A percentile compares a stretch with the other conserved stretches of the same genome.
These are phyloP conservation scores for Aspidiotus rigidus DNA, from an alignment of 2,888 invertebrate genomes.

Conservation along the genomic window DNA sequence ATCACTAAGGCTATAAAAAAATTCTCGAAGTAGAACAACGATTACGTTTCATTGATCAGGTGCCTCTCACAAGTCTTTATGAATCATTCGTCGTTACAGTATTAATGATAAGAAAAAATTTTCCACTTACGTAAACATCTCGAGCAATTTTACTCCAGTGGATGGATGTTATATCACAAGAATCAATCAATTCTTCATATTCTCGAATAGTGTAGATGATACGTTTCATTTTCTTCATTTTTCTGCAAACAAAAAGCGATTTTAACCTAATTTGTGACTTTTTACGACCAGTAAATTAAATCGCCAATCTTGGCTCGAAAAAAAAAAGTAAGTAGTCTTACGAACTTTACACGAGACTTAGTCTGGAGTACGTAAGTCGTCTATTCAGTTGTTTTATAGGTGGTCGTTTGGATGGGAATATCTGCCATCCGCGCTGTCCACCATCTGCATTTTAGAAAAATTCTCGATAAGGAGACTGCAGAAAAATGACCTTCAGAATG, in stretches of 20 bases:
- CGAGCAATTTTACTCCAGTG: slow-evolving; percentile 84
- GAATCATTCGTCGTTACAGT: not conserved
- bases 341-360: too few species aligned
- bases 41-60: too few species aligned
- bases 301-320: too few species aligned
- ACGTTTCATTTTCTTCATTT: slow-evolving; percentile 42
- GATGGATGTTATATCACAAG: slow-evolving; percentile 83
- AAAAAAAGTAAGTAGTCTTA: too few species aligned
- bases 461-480: too few species aligned
- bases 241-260: slow-evolving; percentile 18
- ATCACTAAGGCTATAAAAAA: not conserved
- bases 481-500: too few species aligned
- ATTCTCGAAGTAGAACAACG: not conserved
- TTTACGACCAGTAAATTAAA: too few species aligned
- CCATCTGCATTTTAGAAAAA: too few species aligned
- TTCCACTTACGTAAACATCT: slow-evolving; percentile 63
- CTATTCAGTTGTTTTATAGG: too few species aligned
- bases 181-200: slow-evolving; percentile 80
- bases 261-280: not conserved
- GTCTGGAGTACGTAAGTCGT: too few species aligned
- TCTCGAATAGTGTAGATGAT: slow-evolving; percentile 72
- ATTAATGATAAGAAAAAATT: not conserved
- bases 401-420: too few species aligned
- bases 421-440: too few species aligned
- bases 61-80: not conserved